Evolutionary conservation across 1,140 invertebrate species (phyloP).

Genomic region (Cephus cinctus): DNA sequence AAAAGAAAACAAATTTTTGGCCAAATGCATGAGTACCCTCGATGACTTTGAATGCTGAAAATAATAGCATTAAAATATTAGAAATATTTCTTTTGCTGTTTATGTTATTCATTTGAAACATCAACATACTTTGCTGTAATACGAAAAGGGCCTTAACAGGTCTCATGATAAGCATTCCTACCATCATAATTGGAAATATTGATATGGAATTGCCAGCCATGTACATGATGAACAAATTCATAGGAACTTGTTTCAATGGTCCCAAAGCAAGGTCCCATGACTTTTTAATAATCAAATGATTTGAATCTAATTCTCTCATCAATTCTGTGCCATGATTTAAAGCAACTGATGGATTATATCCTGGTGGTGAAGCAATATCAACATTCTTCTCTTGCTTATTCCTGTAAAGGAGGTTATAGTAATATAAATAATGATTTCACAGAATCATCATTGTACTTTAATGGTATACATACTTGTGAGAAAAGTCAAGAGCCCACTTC

Average conservation of each 20-base stretch:
- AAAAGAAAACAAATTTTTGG: slow-evolving; percentile 93
- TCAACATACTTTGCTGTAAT: slow-evolving; percentile 73
- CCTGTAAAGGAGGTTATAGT: slow-evolving; percentile 31
- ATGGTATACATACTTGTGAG: slow-evolving; percentile 45
- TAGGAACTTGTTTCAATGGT: slow-evolving; percentile 94
- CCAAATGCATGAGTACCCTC: slow-evolving; percentile 87
- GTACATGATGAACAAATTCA: slow-evolving; percentile 99
- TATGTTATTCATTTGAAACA: too few relatives aligned
- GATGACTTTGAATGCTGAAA: slow-evolving; percentile 87
- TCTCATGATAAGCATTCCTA: slow-evolving; percentile 95
- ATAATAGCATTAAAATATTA: too few relatives aligned
- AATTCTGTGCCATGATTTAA: slow-evolving; percentile 73
- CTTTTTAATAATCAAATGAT: slow-evolving; percentile 87
- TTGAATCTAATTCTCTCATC: slow-evolving; percentile 74
- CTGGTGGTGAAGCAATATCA: slow-evolving; percentile 76
- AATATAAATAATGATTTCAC: slow-evolving; percentile 9
- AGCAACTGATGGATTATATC: slow-evolving; percentile 72
- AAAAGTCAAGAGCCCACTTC: slow-evolving; percentile 56
- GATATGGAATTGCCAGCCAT: slow-evolving; percentile 99
- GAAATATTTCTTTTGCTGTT: too few relatives aligned
- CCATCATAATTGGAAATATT: slow-evolving; percentile 99
- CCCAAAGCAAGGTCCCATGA: slow-evolving; percentile 97
- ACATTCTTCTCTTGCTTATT: slow-evolving; percentile 47
- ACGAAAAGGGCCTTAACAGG: slow-evolving; percentile 94
- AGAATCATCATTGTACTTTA: slow-evolving; percentile 1